Percentiles rank a stretch among this genome's conserved stretches.
Evolutionary conservation across 2,797 vertebrate genomes (phyloP).

Genomic region (Tarsius wallacei): DNA sequence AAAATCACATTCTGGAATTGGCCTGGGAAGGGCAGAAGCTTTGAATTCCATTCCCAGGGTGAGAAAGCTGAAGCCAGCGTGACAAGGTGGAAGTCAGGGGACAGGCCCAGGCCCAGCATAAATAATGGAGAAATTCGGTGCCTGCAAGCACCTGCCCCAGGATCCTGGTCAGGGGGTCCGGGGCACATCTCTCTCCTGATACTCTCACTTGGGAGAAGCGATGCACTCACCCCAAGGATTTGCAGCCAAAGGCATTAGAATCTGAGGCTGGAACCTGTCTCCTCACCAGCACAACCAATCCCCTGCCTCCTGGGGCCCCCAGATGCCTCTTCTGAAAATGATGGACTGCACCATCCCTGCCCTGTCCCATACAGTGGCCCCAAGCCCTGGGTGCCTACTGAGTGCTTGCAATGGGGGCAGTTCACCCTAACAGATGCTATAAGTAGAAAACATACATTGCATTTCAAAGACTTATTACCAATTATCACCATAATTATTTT

Average conservation of each 20-base stretch:
- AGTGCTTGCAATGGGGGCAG: too few species aligned
- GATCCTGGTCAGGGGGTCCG: not conserved
- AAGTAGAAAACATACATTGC: not conserved
- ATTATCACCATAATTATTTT: not conserved
- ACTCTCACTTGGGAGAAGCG: too few species aligned
- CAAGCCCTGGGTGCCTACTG: not conserved
- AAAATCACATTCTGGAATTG: conserved; percentile 11
- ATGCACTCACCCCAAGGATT: not conserved
- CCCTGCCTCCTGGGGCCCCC: not conserved
- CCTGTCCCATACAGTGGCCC: not conserved
- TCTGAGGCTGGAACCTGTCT: not conserved
- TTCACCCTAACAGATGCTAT: fast-evolving
- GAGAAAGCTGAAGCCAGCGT: not conserved
- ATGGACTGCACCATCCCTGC: not conserved
- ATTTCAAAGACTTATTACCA: not conserved
- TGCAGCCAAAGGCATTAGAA: not conserved
- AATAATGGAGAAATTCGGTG: not conserved
- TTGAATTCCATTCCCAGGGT: conserved; percentile 63
- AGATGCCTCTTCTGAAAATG: not conserved
- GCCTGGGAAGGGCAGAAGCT: not conserved
- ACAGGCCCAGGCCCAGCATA: not conserved
- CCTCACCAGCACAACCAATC: not conserved
- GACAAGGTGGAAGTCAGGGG: not conserved
- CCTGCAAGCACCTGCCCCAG: not conserved
- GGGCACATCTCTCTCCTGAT: not conserved